Evolutionary conservation across 2,113 vertebrate species (phyloP).

Genomic region (Gasterosteus nipponicus): DNA sequence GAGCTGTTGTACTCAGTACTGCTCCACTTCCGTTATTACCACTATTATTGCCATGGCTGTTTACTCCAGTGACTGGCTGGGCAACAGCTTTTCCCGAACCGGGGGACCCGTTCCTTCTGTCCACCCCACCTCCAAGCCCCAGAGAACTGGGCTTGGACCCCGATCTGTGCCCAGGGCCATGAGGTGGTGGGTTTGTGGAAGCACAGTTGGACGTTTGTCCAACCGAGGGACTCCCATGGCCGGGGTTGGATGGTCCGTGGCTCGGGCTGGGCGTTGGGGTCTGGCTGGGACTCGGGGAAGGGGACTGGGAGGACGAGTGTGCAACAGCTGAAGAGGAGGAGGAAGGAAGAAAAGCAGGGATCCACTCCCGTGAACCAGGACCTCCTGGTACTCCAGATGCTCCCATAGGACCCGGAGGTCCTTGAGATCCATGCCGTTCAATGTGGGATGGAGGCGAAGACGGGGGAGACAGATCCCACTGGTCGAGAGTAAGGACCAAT

Average conservation of each 20-base stretch:
- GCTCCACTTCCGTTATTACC: constrained; percentile 74
- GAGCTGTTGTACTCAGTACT: constrained; percentile 81
- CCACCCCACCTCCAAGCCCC: constrained; percentile 86
- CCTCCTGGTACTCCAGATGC: constrained; percentile 49
- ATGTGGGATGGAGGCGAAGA: constrained; percentile 86
- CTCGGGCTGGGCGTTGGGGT: constrained; percentile 69
- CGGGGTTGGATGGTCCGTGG: constrained; percentile 55
- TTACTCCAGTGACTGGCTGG: constrained; percentile 73
- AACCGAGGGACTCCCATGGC: constrained; percentile 57
- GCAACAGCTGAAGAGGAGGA: constrained; percentile 55
- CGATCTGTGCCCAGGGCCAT: constrained; percentile 83
- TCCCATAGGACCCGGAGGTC: constrained; percentile 33
- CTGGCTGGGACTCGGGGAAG: constrained; percentile 68
- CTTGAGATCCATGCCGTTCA: constrained; percentile 75
- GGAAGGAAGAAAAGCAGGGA: constrained; percentile 65
- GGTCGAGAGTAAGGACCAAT: constrained; percentile 92
- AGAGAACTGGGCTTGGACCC: constrained; percentile 90
- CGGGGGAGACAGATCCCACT: constrained; percentile 86
- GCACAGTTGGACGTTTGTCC: constrained; percentile 51
- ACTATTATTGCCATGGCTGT: constrained; percentile 85
- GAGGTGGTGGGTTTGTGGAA: constrained; percentile 45
- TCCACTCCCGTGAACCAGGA: constrained; percentile 65
- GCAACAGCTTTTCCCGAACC: constrained; percentile 85
- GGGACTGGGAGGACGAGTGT: constrained; percentile 76
- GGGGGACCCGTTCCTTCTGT: constrained; percentile 89